A percentile compares a stretch with the other conserved stretches of the same genome.
These are phyloP conservation scores for Spodoptera littoralis DNA, from an alignment of 2,888 invertebrate species.

Conservation along the genomic window DNA sequence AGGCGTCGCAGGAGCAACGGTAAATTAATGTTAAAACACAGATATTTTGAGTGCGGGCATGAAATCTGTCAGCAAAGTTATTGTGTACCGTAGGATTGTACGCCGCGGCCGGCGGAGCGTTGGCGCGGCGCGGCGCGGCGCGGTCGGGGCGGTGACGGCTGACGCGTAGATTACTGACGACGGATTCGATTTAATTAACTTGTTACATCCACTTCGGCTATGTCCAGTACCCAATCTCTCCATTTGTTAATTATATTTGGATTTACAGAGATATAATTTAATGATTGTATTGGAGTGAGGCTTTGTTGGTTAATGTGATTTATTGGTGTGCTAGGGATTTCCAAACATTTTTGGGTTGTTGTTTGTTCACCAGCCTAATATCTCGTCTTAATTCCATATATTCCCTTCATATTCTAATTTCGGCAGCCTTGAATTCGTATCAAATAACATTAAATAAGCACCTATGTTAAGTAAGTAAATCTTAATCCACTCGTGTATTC, in stretches of 20 bases:
- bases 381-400: too few species aligned
- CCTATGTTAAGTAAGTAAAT: constrained; percentile 29
- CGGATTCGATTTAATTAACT: constrained; percentile 77
- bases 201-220: constrained; percentile 63
- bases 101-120: not conserved
- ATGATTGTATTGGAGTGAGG: too few species aligned
- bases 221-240: constrained; percentile 15
- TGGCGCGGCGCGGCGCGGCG: constrained; percentile 30
- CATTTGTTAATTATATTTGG: constrained; percentile 28
- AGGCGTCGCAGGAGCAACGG: constrained; percentile 49
- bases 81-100: constrained; percentile 3
- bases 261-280: constrained; percentile 8
- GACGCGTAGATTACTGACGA: constrained; percentile 64
- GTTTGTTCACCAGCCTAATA: too few species aligned
- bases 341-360: not conserved
- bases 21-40: constrained; percentile 61
- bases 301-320: not conserved
- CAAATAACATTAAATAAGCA: constrained; percentile 5
- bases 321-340: not conserved
- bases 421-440: constrained; percentile 15
- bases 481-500: constrained; percentile 26
- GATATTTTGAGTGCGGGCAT: constrained; percentile 59
- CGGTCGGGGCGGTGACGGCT: not conserved
- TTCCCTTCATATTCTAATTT: constrained; percentile 1
- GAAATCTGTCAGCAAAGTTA: constrained; percentile 60